phyloP scores from a whole-genome alignment of 1,140 invertebrate species.

The Drosophila watanabei region DNA sequence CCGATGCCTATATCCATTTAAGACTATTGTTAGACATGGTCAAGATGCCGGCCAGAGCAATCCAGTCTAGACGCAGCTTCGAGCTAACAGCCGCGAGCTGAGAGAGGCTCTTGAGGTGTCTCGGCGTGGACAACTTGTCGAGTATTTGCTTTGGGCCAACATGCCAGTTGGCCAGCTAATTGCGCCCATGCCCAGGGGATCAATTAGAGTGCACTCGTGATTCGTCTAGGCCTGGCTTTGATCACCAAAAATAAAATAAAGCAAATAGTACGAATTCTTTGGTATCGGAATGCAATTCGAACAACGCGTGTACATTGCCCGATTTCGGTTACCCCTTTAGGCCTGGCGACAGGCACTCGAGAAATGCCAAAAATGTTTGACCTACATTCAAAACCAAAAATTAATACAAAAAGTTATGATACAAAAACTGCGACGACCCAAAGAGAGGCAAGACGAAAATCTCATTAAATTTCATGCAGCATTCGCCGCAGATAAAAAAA shows the following conservation, averaged over 20 bases:
- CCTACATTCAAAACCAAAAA: conserved; percentile 63
- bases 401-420: conserved; percentile 65
- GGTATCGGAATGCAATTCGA: conserved; percentile 57
- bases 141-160: conserved; percentile 52
- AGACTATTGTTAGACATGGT: conserved; percentile 72
- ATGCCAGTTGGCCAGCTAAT: conserved; percentile 62
- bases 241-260: conserved; percentile 4
- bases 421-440: conserved; percentile 25
- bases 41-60: conserved; percentile 41
- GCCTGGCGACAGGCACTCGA: conserved; percentile 41
- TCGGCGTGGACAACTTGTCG: conserved; percentile 28
- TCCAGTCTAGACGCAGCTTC: conserved; percentile 48
- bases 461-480: conserved; percentile 76
- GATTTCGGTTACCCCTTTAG: conserved; percentile 67
- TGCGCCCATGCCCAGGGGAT: conserved; percentile 76
- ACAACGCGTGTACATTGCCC: conserved; percentile 58
- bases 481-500: conserved; percentile 48
- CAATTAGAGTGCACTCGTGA: conserved; percentile 68
- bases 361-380: conserved; percentile 75
- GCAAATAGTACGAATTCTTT: conserved; percentile 16
- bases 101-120: conserved; percentile 53
- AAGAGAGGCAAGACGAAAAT: conserved; percentile 45
- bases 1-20: conserved; percentile 64
- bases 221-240: conserved; percentile 35
- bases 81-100: conserved; percentile 31